Evolutionary conservation across 2,797 vertebrate species (phyloP).

Genomic region (Lemur catta): DNA sequence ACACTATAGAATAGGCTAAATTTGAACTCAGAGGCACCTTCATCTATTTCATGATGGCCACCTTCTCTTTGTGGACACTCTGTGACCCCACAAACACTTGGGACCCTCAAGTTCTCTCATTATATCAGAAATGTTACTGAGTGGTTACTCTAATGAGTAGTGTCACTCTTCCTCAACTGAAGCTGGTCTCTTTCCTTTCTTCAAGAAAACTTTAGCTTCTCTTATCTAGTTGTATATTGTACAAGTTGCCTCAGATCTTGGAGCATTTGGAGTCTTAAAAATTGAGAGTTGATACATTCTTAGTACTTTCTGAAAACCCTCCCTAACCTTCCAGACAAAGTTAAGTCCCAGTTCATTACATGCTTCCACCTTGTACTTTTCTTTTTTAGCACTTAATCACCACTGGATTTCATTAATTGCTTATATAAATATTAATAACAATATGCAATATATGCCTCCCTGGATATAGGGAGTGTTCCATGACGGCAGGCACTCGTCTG

Average conservation of each 20-base stretch:
- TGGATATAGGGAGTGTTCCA: background rate
- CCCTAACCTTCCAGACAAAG: background rate
- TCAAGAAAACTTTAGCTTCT: background rate
- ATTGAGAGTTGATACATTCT: background rate
- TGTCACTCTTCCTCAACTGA: background rate
- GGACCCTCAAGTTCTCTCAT: background rate
- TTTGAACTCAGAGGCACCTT: background rate
- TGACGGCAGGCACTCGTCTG: background rate
- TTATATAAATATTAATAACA: background rate
- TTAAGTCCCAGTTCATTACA: background rate
- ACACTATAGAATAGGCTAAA: background rate
- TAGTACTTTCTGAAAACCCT: background rate
- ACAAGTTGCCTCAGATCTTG: background rate
- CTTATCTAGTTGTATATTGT: background rate
- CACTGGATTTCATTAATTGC: background rate
- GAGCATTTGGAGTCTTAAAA: background rate
- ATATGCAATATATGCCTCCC: background rate
- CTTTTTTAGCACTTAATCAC: background rate
- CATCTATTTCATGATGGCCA: background rate
- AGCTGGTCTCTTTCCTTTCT: background rate
- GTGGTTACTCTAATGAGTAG: background rate
- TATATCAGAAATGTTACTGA: background rate
- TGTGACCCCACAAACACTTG: background rate
- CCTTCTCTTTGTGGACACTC: background rate
- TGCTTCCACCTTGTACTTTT: background rate